Conservation (phyloP, 2,888 invertebrate species). For the Hermodice carunculata region DNA sequence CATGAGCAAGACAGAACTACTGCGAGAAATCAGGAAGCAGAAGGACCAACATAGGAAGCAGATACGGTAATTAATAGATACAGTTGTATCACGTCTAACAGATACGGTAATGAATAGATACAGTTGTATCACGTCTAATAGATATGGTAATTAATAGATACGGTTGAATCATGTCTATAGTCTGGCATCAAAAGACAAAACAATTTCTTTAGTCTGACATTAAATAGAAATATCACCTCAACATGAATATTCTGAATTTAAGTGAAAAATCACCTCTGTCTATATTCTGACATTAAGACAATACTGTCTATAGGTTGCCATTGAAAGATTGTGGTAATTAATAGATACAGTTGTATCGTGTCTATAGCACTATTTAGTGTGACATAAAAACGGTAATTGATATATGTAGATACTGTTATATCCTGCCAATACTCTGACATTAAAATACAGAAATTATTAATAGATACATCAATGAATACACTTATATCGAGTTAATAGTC, state of each 20-base stretch:
- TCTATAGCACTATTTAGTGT: no score
- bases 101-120: constrained; percentile 44
- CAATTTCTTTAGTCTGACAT: no score
- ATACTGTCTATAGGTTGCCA: no score
- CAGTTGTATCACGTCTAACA: constrained; percentile 24
- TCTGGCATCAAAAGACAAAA: neutral
- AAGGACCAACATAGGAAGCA: constrained; percentile 52
- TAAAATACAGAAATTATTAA: no score
- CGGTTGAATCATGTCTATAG: neutral
- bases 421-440: no score
- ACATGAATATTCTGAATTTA: no score
- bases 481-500: no score
- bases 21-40: constrained; percentile 54
- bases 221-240: no score
- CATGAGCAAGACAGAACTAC: constrained; percentile 51
- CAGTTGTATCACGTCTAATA: constrained; percentile 23
- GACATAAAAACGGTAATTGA: constrained; percentile 50
- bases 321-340: constrained; percentile 52
- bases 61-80: constrained; percentile 44
- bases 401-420: neutral
- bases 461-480: no score
- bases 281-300: no score
- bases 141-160: constrained; percentile 44
- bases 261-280: no score
- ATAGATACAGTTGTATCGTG: neutral